Evolutionary conservation across 2,113 vertebrate species (phyloP).

Genomic region (Corapipo altera): DNA sequence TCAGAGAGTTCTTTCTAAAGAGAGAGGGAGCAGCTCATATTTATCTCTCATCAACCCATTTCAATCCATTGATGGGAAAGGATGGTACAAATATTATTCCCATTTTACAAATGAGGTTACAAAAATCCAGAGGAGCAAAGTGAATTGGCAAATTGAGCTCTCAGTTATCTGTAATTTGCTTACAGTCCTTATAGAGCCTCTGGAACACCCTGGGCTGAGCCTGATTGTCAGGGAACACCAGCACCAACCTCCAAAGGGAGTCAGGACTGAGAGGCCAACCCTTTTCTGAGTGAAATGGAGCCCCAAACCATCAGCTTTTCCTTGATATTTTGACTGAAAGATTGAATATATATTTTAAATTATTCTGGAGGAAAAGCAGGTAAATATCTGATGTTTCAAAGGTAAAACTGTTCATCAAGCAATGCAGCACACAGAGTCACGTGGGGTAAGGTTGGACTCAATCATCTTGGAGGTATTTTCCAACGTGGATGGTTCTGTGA

Average conservation of each 20-base stretch:
- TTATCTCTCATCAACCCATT: neutral
- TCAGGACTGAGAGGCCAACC: neutral
- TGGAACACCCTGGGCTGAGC: neutral
- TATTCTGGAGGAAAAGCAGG: neutral
- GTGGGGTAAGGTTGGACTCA: neutral
- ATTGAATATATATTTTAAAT: neutral
- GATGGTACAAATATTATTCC: neutral
- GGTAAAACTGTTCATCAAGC: neutral
- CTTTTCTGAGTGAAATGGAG: accelerated
- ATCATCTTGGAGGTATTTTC: neutral
- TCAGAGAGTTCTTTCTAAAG: neutral
- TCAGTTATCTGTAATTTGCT: neutral
- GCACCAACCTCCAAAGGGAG: neutral
- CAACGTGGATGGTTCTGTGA: neutral
- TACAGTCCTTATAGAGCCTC: accelerated
- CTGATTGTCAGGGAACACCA: neutral
- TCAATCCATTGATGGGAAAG: neutral
- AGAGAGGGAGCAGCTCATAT: neutral
- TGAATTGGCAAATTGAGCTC: neutral
- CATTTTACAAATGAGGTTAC: neutral
- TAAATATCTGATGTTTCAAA: neutral
- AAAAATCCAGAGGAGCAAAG: neutral
- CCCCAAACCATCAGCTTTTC: neutral
- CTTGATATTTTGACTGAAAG: neutral
- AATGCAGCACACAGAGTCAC: no score